Percentiles rank a stretch among this genome's conserved stretches.
These are phyloP conservation scores for Noctuana brunneofusca DNA, from an alignment of 2,888 invertebrate genomes.

Conservation along the genomic window DNA sequence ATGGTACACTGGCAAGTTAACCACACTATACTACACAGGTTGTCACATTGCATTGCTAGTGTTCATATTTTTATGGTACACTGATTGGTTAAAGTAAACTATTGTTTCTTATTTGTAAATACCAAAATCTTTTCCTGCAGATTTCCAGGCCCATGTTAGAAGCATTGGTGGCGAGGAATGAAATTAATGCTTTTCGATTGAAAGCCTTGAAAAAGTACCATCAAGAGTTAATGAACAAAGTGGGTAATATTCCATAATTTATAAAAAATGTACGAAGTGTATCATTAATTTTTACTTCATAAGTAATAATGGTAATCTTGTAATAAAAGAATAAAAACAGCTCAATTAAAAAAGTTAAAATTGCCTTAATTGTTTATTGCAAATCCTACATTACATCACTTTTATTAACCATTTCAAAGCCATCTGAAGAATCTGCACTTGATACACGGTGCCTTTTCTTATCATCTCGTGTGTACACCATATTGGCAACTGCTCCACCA, in stretches of 20 bases:
- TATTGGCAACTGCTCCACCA: constrained; percentile 64
- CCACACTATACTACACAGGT: too few species aligned
- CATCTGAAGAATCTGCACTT: constrained; percentile 73
- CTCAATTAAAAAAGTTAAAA: constrained; percentile 34
- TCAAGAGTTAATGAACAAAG: constrained; percentile 70
- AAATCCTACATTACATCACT: constrained; percentile 61
- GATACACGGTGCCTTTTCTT: constrained; percentile 61
- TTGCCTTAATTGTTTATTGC: constrained; percentile 27
- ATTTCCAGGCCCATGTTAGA: constrained; percentile 79
- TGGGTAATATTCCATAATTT: constrained; percentile 68
- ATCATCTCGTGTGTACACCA: constrained; percentile 58
- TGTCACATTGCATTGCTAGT: too few species aligned
- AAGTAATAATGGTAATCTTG: background rate
- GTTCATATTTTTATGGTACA: too few species aligned
- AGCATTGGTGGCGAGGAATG: constrained; percentile 72
- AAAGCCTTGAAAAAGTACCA: constrained; percentile 75
- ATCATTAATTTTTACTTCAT: background rate
- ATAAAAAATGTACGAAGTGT: constrained; percentile 38
- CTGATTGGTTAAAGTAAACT: too few species aligned
- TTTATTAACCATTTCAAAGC: constrained; percentile 78
- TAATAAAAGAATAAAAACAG: constrained; percentile 21
- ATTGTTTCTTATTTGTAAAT: background rate
- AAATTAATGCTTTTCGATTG: constrained; percentile 65
- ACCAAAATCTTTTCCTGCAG: constrained; percentile 50
- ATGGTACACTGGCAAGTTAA: too few species aligned